These are phyloP conservation scores for Antheraea assamensis DNA, from an alignment of 2,888 invertebrate genomes.

Conservation along the genomic window DNA sequence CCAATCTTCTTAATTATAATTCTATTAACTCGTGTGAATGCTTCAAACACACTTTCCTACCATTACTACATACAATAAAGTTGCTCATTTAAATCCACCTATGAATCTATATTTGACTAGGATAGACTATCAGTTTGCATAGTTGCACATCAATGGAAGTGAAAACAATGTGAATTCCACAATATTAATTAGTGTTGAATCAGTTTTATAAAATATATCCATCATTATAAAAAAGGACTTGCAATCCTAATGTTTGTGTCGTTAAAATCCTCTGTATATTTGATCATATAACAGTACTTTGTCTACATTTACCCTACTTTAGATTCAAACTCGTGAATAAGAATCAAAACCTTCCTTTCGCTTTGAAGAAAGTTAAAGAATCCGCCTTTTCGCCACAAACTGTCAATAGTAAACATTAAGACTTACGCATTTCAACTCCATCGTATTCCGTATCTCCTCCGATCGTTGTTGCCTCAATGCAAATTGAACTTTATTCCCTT, in stretches of 20 bases:
- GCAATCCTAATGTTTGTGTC: neutral
- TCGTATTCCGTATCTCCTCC: constrained; percentile 54
- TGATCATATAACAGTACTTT: constrained; percentile 8
- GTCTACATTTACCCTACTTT: constrained; percentile 11
- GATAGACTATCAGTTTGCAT: too few species aligned
- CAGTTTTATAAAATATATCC: neutral
- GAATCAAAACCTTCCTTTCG: constrained; percentile 20
- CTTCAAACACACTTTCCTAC: neutral
- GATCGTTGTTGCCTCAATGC: constrained; percentile 39
- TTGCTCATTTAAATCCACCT: too few species aligned
- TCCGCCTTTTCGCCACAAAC: constrained; percentile 22
- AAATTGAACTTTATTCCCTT: constrained; percentile 43
- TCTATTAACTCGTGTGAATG: neutral
- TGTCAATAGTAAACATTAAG: constrained; percentile 50
- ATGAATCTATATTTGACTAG: too few species aligned
- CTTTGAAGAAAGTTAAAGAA: constrained; percentile 19
- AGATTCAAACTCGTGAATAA: constrained; percentile 22
- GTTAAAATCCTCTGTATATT: neutral
- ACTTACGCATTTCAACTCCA: constrained; percentile 55
- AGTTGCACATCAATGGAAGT: too few species aligned
- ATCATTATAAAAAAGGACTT: neutral
- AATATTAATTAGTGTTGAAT: neutral
- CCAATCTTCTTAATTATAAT: neutral
- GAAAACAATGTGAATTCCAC: too few species aligned
- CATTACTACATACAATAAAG: too few species aligned